A percentile compares a stretch with the other conserved stretches of the same genome.
These are phyloP conservation scores for Ceratosolen solmsi DNA, from an alignment of 1,140 invertebrate genomes.

Conservation along the genomic window DNA sequence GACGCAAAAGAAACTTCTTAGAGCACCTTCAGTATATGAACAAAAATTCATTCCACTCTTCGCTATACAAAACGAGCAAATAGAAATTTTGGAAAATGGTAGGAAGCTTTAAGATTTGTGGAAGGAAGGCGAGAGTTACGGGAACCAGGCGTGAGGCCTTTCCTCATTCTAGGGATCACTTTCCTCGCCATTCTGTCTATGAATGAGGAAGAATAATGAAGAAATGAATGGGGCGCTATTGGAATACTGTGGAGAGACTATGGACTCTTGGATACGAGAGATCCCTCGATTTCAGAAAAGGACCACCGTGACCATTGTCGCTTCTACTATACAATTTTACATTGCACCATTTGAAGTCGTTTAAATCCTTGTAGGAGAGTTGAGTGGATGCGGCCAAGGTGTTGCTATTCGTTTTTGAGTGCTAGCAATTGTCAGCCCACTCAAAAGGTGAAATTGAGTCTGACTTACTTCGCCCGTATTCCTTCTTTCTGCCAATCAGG, in stretches of 20 bases:
- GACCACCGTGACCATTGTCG: slow-evolving; percentile 60
- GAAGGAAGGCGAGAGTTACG: slow-evolving; percentile 28
- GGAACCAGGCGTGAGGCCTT: slow-evolving; percentile 63
- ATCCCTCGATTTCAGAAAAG: slow-evolving; percentile 53
- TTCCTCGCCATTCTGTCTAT: slow-evolving; percentile 61
- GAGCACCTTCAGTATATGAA: neutral
- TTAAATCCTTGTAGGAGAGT: slow-evolving; percentile 70
- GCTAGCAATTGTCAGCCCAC: slow-evolving; percentile 65
- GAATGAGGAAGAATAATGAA: slow-evolving; percentile 56
- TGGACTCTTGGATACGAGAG: slow-evolving; percentile 38
- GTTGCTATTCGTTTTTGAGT: slow-evolving; percentile 68
- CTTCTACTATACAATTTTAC: slow-evolving; percentile 54
- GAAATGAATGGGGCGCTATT: slow-evolving; percentile 43
- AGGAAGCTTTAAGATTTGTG: slow-evolving; percentile 14
- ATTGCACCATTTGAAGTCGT: slow-evolving; percentile 64
- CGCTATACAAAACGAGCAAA: slow-evolving; percentile 22
- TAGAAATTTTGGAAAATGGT: slow-evolving; percentile 54
- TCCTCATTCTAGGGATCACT: slow-evolving; percentile 54
- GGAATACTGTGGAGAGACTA: slow-evolving; percentile 17
- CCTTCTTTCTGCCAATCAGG: neutral
- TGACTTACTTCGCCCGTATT: slow-evolving; percentile 29
- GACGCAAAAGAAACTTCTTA: neutral
- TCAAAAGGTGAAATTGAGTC: slow-evolving; percentile 69
- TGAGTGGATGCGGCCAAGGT: slow-evolving; percentile 59
- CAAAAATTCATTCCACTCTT: neutral